A percentile compares a stretch with the other conserved stretches of the same genome.
Evolutionary conservation across 2,797 vertebrate genomes (phyloP).

Genomic region (Crocidura indochinensis): DNA sequence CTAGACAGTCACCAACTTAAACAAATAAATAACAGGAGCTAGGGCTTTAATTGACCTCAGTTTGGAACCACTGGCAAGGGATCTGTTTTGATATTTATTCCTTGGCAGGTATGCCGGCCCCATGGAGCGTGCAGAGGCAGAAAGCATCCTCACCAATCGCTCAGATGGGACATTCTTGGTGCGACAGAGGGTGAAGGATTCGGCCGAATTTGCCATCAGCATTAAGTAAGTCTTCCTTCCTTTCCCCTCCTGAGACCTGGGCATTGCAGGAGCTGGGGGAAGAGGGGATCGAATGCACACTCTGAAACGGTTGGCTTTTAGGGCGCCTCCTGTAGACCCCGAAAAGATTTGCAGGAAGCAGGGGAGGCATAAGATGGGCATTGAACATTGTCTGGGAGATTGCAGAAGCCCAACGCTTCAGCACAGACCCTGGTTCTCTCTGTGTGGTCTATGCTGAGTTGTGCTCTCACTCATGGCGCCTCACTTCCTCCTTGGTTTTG

Average conservation of each 20-base stretch:
- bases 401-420: too few species aligned
- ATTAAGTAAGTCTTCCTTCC: conserved; percentile 92
- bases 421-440: too few species aligned
- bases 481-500: not conserved
- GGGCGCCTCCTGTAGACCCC: too few species aligned
- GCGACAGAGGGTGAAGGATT: conserved; percentile 94
- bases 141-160: conserved; percentile 91
- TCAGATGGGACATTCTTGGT: conserved; percentile 96
- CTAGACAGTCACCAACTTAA: not conserved
- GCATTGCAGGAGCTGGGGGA: not conserved
- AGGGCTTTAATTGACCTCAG: fast-evolving
- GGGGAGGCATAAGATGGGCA: too few species aligned
- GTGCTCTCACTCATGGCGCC: not conserved
- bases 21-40: not conserved
- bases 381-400: too few species aligned
- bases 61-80: not conserved
- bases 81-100: not conserved
- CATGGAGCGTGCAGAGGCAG: conserved; percentile 94
- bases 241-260: not conserved
- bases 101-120: conserved; percentile 93
- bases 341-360: too few species aligned
- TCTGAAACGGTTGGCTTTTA: too few species aligned
- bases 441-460: too few species aligned
- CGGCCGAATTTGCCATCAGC: conserved; percentile 96
- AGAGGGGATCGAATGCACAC: not conserved